Conservation (phyloP, 2,113 vertebrate species). For the Passer montanus region DNA sequence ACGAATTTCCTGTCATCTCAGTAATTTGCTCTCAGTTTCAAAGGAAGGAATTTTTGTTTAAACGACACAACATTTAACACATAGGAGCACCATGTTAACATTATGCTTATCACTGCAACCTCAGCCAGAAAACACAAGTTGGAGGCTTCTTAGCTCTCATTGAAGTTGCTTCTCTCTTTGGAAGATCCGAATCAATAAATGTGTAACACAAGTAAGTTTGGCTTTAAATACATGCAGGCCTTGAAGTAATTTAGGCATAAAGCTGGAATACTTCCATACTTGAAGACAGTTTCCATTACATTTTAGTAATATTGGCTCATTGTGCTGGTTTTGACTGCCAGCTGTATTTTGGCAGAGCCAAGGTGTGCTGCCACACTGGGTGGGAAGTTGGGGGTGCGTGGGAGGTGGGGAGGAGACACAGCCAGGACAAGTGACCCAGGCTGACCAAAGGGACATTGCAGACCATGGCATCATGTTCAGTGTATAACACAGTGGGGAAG, state of each 20-base stretch:
- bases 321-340: background rate
- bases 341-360: background rate
- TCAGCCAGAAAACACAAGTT: background rate
- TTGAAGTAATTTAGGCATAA: background rate
- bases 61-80: background rate
- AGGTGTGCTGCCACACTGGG: fast-evolving
- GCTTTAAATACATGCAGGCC: background rate
- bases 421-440: background rate
- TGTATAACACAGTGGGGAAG: background rate
- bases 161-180: background rate
- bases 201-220: background rate
- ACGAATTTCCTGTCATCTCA: background rate
- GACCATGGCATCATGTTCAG: background rate
- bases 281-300: background rate
- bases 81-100: background rate
- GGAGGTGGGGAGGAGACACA: background rate
- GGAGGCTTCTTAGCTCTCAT: background rate
- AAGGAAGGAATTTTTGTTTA: background rate
- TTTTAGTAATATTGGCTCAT: background rate
- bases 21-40: background rate
- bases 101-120: background rate
- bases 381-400: fast-evolving
- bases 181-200: background rate
- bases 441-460: background rate
- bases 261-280: background rate